Percentiles rank a stretch among this genome's conserved stretches.
Conservation (phyloP, 1,140 invertebrate species). For the Gonatopus flavifemur region DNA sequence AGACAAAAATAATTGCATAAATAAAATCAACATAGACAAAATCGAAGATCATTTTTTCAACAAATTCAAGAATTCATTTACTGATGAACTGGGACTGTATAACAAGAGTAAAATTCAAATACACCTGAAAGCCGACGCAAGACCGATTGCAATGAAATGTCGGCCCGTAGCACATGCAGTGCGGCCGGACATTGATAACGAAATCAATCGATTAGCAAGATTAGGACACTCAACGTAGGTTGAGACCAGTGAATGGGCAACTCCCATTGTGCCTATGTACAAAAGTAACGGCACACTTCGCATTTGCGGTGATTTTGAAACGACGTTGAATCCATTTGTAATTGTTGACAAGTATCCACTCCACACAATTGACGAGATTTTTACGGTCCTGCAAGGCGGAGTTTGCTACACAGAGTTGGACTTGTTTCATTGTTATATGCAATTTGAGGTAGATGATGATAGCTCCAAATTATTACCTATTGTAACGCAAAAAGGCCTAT, state of each 20-base stretch:
- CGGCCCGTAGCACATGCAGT: constrained; percentile 9
- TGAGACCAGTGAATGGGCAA: constrained; percentile 22
- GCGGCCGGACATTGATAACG: constrained; percentile 14
- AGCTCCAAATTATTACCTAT: background rate
- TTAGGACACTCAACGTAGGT: constrained; percentile 12
- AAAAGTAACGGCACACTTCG: constrained; percentile 23
- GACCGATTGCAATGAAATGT: constrained; percentile 1
- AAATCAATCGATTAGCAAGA: constrained; percentile 17
- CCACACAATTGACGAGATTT: background rate
- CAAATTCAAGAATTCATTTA: constrained; percentile 5
- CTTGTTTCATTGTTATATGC: background rate
- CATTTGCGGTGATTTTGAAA: background rate
- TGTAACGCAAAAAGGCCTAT: constrained; percentile 29
- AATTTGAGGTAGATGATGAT: background rate
- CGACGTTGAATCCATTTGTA: background rate
- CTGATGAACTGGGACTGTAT: background rate
- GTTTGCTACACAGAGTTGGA: background rate
- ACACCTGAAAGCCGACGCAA: background rate
- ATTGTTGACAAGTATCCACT: constrained; percentile 3
- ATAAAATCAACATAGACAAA: background rate
- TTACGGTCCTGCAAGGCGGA: background rate
- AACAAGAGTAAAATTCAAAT: constrained; percentile 4
- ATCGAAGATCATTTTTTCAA: background rate
- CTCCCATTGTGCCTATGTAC: constrained; percentile 22
- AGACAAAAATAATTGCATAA: background rate